Evolutionary conservation across 2,888 invertebrate genomes (phyloP), one percentile per base, ranked within the genome.

Genomic region (Meghimatium bilineatum): DNA sequence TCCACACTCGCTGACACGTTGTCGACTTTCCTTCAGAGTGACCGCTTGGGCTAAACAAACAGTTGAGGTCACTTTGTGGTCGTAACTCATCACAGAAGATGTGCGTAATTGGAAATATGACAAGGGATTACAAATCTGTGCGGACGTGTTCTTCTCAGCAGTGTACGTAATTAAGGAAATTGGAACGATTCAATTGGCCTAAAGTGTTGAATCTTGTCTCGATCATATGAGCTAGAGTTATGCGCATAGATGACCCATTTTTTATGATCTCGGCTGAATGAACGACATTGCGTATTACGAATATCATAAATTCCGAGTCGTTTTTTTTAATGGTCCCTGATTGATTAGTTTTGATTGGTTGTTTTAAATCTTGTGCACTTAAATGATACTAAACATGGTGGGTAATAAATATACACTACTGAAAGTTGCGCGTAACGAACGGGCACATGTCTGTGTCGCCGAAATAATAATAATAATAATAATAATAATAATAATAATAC

Each of bases 1-100:
- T 79, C 66, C 67, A 79, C 67, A 79, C 79, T 14, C 32, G 6
- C 49, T 67, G 67, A 49, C 79, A 79, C 49, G 67, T 49, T 79
- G 63, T 67, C 38, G 34, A 60, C 52, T 77, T 52, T 60, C 60
- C 23, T 49, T 38, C n/a, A 67, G n/a, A 49, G 66, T 67, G 60
- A 67, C 29, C 66, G 38, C 29, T 20, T 12, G 23, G 26, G 44
- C 67, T 67, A n/a, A 38, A 29, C 78, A 78, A 66, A 78, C 32
- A 78, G 63, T 29, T 44, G 66, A 78, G 78, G 44, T 66, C 78
- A 66, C 26, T 29, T 32, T 78, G 78, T 78, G 78, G 78, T 66
- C 63, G 66, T 78, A 78, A 78, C 32, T 78, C 78, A 78, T 67
- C 44, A 32, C 29, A 6, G 23, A 63, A 44, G 49, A 14, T 38